Evolutionary conservation across 2,797 vertebrate genomes (phyloP), one percentile per base, ranked within the genome.

Genomic region (Silurus aristotelis): DNA sequence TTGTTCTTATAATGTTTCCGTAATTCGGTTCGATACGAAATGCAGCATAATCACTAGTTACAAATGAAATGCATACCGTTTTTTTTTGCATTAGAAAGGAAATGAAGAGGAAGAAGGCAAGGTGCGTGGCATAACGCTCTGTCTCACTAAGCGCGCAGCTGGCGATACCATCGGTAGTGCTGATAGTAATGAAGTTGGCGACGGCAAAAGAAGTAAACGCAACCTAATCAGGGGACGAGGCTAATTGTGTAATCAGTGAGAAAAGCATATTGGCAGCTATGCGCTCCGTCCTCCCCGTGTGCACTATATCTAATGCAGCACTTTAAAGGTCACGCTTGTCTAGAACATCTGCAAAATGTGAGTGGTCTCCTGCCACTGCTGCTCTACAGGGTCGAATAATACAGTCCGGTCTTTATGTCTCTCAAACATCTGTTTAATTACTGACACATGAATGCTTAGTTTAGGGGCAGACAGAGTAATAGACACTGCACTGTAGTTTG

Each of bases 81-180:
- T 84, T 89, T 89, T 86, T 87, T 89, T 87, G 84, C 88, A 86
- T 89, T 83, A 77, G 82, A 17, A 72, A 80, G 80, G 86, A 88
- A 87, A 88, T 89, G 84, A 71, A 87, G 88, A 87, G 84, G 82
- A 86, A 61, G 27, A 72, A 43, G 73, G 80, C 84, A 70, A 82
- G 19, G 25, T 55, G 48, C n/a, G 31, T n/a, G 63, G 81, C 66
- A 5, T 63, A 55, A 27, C n/a, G 6, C 81, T 43, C 22, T 12
- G 38, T 81, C 70, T 83, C 75, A 80, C 55, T 60, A 46, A 63
- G 60, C 17, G n/a, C 80, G 55, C 61, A 48, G 78, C 48, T 68
- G 63, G 72, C 83, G 84, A 88, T 83, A 86, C 87, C 89, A 84
- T 83, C 84, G 73, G 71, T n/a, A 27, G 67, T 85, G 80, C 77